Base-by-base conservation (phyloP, 2,888 invertebrate species). In the Eurois occulta region DNA sequence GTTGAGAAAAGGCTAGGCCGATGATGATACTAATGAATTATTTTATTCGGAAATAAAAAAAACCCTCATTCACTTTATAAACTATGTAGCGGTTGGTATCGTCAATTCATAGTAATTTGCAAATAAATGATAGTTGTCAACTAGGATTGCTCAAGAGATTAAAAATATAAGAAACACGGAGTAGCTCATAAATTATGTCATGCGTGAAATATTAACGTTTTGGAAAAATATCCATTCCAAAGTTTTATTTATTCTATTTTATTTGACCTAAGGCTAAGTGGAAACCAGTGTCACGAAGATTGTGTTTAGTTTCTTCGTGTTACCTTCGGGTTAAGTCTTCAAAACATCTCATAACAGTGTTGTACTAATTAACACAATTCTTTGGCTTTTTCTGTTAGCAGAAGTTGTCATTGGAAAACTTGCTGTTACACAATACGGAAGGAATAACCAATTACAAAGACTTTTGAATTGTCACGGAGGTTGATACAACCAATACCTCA, bases 91-190 rank as follows among this genome's bases (percentile, higher is more conserved):
- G 5, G n/a, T 62, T 32, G 48, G 24, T 43, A 55, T 52, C 13
- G 8, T 11, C 18, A 48, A 35, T 55, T 46, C 38, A 21, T 48
- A 16, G 16, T 60, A 79, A 79, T 79, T 77, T 58, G 24, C n/a
- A 24, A 66, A 77, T 58, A 82, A 77, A 78, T 66, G 18, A 43
- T 52, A 43, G 41, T 60, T 83, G 84, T 70, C 79, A 66, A 52
- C 69, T 35, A n/a, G 78, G 35, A 80, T 83, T 24, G 69, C 65
- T 52, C 21, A 60, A 70, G 35, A 58, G 79, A 78, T 78, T 78
- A 78, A 83, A 78, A 69, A 60, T 65, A 65, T 66, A 24, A 82
- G 24, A 41, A 82, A 80, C 55, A 58, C 58, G 13, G n/a, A 68
- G 78, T 69, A 48, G 28, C 16, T 52, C 48, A 70, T 83, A 66